phyloP scores from a whole-genome alignment of 2,888 invertebrate species.

The Drosophila infuscata region DNA sequence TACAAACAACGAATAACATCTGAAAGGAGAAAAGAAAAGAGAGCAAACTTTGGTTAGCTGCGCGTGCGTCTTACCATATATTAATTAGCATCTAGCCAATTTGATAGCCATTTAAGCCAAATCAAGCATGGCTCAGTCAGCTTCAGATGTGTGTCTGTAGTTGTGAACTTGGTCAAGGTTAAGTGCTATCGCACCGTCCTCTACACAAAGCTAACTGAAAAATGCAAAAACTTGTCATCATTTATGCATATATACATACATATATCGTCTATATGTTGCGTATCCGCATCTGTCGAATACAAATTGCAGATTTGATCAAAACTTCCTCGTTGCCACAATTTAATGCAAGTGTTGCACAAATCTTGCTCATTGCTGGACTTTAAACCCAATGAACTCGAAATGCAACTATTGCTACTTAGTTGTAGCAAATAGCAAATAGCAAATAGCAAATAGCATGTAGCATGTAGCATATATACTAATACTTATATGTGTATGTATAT shows the following conservation, averaged over 20 bases:
- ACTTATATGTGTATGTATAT: too few relatives aligned
- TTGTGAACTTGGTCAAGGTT: conserved; percentile 29
- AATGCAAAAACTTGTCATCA: neutral
- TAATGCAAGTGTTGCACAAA: conserved; percentile 5
- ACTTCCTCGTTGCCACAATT: neutral
- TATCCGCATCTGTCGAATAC: conserved; percentile 3
- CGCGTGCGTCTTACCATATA: neutral
- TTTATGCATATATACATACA: neutral
- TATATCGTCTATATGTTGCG: neutral
- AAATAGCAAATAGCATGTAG: neutral
- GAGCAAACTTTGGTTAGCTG: neutral
- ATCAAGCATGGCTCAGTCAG: conserved; percentile 2
- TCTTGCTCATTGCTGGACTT: conserved; percentile 8
- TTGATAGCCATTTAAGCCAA: neutral
- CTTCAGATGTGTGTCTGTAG: neutral
- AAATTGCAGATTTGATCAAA: conserved; percentile 2
- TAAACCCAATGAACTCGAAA: conserved; percentile 5
- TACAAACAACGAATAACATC: neutral
- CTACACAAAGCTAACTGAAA: neutral
- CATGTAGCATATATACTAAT: neutral
- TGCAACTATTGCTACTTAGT: neutral
- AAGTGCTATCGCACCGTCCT: neutral
- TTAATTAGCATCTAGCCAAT: conserved; percentile 1
- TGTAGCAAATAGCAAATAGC: neutral
- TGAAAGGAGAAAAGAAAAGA: neutral